Conservation (phyloP, 2,113 vertebrate species). For the Orycteropus afer region DNA sequence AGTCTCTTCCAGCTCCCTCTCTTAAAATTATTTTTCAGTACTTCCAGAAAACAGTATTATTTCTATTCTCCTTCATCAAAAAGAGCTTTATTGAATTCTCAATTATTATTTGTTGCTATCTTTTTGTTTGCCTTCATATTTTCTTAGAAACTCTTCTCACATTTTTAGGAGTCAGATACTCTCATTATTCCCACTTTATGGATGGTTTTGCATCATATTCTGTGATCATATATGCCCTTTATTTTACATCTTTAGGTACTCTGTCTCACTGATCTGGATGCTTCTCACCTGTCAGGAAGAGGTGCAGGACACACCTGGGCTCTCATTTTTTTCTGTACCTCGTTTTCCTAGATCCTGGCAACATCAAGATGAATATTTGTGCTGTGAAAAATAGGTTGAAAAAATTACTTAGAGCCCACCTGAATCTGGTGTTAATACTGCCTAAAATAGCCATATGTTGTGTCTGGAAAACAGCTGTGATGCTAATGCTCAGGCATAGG, state of each 20-base stretch:
- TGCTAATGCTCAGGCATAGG: neutral
- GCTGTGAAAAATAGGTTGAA: neutral
- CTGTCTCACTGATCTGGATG: neutral
- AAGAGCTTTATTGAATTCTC: neutral
- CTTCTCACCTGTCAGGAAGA: neutral
- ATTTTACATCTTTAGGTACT: neutral
- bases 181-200: neutral
- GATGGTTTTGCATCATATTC: neutral
- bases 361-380: neutral
- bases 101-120: neutral
- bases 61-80: neutral
- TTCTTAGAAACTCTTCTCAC: slow-evolving; percentile 14
- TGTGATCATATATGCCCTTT: neutral
- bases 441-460: neutral
- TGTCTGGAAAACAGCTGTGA: neutral
- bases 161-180: neutral
- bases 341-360: neutral
- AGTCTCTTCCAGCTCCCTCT: neutral
- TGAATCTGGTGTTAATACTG: neutral
- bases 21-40: neutral
- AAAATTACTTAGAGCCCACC: neutral
- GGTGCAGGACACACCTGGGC: neutral
- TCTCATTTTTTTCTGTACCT: neutral
- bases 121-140: slow-evolving; percentile 25
- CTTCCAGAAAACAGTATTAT: neutral